Conservation (phyloP, 2,888 invertebrate genomes). For the Brachypterus glaber region DNA sequence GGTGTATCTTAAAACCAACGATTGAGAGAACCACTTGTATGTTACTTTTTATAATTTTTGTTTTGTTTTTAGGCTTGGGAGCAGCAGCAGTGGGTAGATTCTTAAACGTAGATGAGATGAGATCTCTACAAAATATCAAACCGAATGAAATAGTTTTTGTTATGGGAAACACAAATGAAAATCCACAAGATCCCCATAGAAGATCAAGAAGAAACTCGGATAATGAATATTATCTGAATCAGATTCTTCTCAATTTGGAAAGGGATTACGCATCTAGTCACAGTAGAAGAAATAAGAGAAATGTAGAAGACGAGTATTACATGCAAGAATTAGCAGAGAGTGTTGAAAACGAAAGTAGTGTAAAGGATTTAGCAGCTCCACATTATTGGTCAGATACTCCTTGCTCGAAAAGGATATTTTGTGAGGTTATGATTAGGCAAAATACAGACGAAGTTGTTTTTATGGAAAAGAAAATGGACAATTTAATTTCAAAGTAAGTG, state of each 20-base stretch:
- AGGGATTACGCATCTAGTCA: neutral
- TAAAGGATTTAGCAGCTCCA: slow-evolving; percentile 29
- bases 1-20: no score
- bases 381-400: slow-evolving; percentile 63
- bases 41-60: no score
- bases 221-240: slow-evolving; percentile 11
- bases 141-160: slow-evolving; percentile 31
- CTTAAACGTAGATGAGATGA: slow-evolving; percentile 39
- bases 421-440: slow-evolving; percentile 62
- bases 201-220: slow-evolving; percentile 17
- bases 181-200: slow-evolving; percentile 15
- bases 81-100: slow-evolving; percentile 69
- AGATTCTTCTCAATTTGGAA: neutral
- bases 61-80: slow-evolving; percentile 53
- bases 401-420: slow-evolving; percentile 69
- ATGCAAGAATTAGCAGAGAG: slow-evolving; percentile 33
- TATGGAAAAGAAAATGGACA: slow-evolving; percentile 75
- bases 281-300: slow-evolving; percentile 31
- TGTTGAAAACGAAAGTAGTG: slow-evolving; percentile 30
- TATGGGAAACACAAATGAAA: slow-evolving; percentile 26
- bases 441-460: slow-evolving; percentile 58
- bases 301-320: slow-evolving; percentile 36
- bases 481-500: slow-evolving; percentile 63
- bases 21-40: no score
- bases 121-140: slow-evolving; percentile 25